Conservation (phyloP, 1,140 invertebrate genomes). For the Copidosoma floridanum region DNA sequence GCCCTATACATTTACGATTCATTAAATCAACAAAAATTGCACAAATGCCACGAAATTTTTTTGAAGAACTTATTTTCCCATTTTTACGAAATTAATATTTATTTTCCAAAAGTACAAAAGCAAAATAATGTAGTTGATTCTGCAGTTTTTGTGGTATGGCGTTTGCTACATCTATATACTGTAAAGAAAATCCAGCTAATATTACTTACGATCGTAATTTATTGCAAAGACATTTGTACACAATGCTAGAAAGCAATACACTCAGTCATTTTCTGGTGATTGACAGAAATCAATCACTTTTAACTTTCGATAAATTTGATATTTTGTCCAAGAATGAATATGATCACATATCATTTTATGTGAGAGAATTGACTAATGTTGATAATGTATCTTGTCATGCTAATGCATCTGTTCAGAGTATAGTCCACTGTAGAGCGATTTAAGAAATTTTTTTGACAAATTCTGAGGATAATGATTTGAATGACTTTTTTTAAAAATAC, state of each 20-base stretch:
- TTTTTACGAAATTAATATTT: background rate
- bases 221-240: background rate
- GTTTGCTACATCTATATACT: background rate
- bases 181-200: background rate
- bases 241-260: background rate
- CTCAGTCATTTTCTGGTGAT: background rate
- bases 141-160: background rate
- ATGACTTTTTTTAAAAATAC: background rate
- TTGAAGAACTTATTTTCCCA: background rate
- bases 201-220: background rate
- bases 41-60: background rate
- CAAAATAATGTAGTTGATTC: background rate
- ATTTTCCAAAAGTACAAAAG: background rate
- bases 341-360: background rate
- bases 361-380: background rate
- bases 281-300: background rate
- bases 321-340: background rate
- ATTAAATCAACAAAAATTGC: background rate
- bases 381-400: background rate
- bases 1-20: conserved; percentile 2
- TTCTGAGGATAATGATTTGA: background rate
- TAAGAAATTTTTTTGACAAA: background rate
- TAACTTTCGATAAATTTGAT: background rate
- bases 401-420: background rate
- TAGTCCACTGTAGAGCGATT: background rate